Evolutionary conservation across 2,888 invertebrate genomes (phyloP).

Genomic region (Drosophila austrosaltans): DNA sequence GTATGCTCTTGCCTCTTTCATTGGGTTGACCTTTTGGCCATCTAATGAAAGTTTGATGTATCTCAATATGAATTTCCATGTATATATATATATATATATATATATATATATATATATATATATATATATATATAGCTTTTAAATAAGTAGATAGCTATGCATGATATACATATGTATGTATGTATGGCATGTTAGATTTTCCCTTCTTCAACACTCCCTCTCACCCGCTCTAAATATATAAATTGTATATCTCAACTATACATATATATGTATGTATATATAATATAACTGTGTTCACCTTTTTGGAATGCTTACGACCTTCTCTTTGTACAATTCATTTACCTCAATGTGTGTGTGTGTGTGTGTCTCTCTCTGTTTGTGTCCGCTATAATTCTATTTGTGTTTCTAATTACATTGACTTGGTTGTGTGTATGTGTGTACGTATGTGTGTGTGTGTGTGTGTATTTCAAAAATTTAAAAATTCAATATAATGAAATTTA

Average conservation of each 20-base stretch:
- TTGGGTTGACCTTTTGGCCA: background rate
- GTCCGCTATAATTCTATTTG: conserved; percentile 71
- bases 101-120: background rate
- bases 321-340: conserved; percentile 18
- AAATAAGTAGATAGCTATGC: background rate
- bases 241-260: background rate
- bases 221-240: background rate
- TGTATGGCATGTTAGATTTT: conserved; percentile 20
- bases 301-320: conserved; percentile 13
- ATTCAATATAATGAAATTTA: conserved; percentile 81
- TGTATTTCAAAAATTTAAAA: conserved; percentile 71
- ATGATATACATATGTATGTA: background rate
- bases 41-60: background rate
- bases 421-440: conserved; percentile 36
- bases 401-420: conserved; percentile 73
- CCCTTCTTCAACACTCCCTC: background rate
- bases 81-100: background rate
- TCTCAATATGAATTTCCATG: background rate
- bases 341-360: conserved; percentile 17
- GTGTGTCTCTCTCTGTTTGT: conserved; percentile 20
- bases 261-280: background rate
- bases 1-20: background rate
- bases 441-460: conserved; percentile 29
- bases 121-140: background rate
- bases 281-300: conserved; percentile 35